These are phyloP conservation scores for Melanogrammus aeglefinus DNA, from an alignment of 2,797 vertebrate genomes.

Conservation along the genomic window DNA sequence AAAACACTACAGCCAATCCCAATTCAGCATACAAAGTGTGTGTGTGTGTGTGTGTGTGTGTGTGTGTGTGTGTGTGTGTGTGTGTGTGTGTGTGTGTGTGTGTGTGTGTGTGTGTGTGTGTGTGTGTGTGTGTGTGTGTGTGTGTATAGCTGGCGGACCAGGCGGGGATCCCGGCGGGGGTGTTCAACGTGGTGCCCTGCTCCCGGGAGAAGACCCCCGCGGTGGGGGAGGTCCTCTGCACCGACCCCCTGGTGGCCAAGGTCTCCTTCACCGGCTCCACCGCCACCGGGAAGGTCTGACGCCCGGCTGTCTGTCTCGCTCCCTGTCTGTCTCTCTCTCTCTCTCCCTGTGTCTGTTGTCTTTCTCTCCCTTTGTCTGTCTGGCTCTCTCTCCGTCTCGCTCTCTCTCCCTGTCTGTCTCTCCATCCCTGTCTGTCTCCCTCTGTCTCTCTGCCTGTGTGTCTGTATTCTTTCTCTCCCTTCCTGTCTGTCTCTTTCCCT, in stretches of 20 bases:
- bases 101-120: constrained; percentile 19
- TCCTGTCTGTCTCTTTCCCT: background rate
- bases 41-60: constrained; percentile 13
- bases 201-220: constrained; percentile 79
- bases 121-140: constrained; percentile 7
- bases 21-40: background rate
- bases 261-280: constrained; percentile 98
- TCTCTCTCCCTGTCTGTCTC: background rate
- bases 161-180: constrained; percentile 90
- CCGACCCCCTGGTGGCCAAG: constrained; percentile 86
- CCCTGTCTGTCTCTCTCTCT: background rate
- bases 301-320: background rate
- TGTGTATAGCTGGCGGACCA: constrained; percentile 81
- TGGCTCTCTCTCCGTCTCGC: background rate
- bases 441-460: background rate
- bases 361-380: background rate
- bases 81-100: constrained; percentile 14
- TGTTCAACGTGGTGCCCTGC: constrained; percentile 91
- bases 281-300: constrained; percentile 87
- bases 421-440: background rate
- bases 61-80: constrained; percentile 18
- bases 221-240: constrained; percentile 87
- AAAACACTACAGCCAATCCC: background rate
- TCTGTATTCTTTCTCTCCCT: too few relatives aligned
- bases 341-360: background rate